Conservation (phyloP, 2,797 vertebrate species). For the Peromyscus eremicus region DNA sequence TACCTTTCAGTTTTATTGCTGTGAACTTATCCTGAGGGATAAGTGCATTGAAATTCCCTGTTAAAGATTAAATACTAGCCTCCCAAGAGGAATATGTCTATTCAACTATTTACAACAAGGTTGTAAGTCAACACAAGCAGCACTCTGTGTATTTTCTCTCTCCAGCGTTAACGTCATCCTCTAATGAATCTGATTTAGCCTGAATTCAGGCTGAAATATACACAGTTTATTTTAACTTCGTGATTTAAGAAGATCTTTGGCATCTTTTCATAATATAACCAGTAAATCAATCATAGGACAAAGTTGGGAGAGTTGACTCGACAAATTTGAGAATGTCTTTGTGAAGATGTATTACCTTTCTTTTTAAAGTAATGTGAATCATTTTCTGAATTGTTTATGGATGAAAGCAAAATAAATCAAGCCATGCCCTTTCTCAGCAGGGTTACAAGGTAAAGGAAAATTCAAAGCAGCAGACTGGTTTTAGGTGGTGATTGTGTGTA, state of each 20-base stretch:
- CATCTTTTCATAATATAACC: conserved; percentile 17
- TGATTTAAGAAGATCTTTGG: conserved; percentile 45
- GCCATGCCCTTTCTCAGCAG: neutral
- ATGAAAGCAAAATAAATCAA: conserved; percentile 54
- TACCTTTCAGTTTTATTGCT: conserved; percentile 67
- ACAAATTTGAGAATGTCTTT: conserved; percentile 24
- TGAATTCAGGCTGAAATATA: conserved; percentile 44
- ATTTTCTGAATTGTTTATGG: conserved; percentile 29
- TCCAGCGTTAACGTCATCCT: conserved; percentile 39
- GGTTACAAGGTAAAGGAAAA: conserved; percentile 4
- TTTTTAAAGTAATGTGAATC: conserved; percentile 26
- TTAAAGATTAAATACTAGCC: conserved; percentile 74
- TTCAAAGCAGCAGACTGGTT: neutral
- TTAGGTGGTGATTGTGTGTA: neutral
- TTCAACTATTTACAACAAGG: conserved; percentile 71
- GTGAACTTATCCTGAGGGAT: conserved; percentile 26
- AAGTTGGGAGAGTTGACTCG: conserved; percentile 23
- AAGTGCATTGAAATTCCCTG: conserved; percentile 57
- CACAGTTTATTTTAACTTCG: conserved; percentile 39
- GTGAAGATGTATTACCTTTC: conserved; percentile 22
- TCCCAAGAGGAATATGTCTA: conserved; percentile 63
- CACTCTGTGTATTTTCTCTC: conserved; percentile 53
- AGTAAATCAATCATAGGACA: conserved; percentile 54
- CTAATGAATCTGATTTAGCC: conserved; percentile 67
- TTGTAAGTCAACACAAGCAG: conserved; percentile 70